Evolutionary conservation across 2,797 vertebrate genomes (phyloP).

Genomic region (Trematomus bernacchii): DNA sequence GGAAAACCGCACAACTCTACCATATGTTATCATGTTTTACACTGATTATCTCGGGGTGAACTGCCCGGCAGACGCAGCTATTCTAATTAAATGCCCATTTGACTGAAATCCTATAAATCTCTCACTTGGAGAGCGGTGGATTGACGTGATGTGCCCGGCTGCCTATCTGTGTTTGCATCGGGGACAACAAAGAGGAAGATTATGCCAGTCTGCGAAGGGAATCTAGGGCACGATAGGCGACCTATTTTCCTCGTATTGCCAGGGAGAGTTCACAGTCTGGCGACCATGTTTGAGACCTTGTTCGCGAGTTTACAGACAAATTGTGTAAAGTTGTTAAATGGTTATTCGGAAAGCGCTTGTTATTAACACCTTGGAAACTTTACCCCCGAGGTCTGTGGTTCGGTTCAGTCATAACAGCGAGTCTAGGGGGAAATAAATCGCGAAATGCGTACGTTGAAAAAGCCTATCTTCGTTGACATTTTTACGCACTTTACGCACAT

Average conservation of each 20-base stretch:
- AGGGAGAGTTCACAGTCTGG: conserved; percentile 34
- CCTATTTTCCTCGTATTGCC: conserved; percentile 53
- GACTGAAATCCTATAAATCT: conserved; percentile 50
- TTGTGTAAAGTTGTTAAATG: conserved; percentile 17
- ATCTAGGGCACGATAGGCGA: conserved; percentile 75
- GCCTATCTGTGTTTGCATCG: conserved; percentile 59
- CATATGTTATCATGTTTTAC: conserved; percentile 59
- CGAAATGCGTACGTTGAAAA: neutral
- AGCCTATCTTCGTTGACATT: neutral
- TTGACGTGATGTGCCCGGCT: conserved; percentile 43
- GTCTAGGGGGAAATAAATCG: conserved; percentile 20
- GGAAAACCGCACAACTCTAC: conserved; percentile 67
- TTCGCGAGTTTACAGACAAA: conserved; percentile 23
- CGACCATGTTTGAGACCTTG: conserved; percentile 26
- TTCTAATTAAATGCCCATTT: conserved; percentile 65
- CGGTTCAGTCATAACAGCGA: conserved; percentile 54
- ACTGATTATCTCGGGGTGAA: conserved; percentile 46
- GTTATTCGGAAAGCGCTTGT: conserved; percentile 23
- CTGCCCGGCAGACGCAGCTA: conserved; percentile 36
- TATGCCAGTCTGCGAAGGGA: conserved; percentile 58
- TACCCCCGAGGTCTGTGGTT: conserved; percentile 32
- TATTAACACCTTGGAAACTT: conserved; percentile 41
- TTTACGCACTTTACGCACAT: conserved; percentile 28
- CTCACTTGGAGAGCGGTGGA: neutral
- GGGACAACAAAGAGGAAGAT: conserved; percentile 75